Evolutionary conservation across 2,888 invertebrate genomes (phyloP).

Genomic region (Steromphala cineraria): DNA sequence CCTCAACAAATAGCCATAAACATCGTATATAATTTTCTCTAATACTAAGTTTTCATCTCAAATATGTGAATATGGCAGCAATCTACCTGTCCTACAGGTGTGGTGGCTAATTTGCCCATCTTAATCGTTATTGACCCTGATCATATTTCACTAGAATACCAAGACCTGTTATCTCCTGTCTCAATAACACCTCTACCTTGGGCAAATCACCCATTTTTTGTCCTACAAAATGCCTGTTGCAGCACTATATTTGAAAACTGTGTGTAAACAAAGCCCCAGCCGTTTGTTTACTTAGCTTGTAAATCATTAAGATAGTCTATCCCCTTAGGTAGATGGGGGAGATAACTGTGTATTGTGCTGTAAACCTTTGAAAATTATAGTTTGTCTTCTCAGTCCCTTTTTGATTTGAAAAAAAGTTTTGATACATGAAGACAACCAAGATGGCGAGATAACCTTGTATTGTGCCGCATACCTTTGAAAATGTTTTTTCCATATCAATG

Average conservation of each 20-base stretch:
- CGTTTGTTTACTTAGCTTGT: constrained; percentile 12
- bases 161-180: neutral
- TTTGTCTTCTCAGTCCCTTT: no score
- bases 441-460: no score
- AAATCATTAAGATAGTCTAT: constrained; percentile 6
- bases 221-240: constrained; percentile 1
- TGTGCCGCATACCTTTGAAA: no score
- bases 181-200: constrained; percentile 1
- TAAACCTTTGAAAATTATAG: neutral
- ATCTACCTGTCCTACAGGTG: neutral
- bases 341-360: constrained; percentile 10
- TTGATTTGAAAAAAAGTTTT: no score
- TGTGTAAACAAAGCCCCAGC: constrained; percentile 1
- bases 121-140: neutral
- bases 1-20: no score
- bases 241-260: constrained; percentile 7
- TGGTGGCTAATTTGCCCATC: neutral
- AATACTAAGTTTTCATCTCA: no score
- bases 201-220: neutral
- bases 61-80: no score
- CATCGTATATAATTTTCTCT: no score
- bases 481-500: no score
- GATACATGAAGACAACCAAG: no score
- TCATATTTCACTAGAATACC: neutral
- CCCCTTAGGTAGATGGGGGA: neutral